Evolutionary conservation across 2,888 invertebrate species (phyloP).

Genomic region (Spisula subtruncata): DNA sequence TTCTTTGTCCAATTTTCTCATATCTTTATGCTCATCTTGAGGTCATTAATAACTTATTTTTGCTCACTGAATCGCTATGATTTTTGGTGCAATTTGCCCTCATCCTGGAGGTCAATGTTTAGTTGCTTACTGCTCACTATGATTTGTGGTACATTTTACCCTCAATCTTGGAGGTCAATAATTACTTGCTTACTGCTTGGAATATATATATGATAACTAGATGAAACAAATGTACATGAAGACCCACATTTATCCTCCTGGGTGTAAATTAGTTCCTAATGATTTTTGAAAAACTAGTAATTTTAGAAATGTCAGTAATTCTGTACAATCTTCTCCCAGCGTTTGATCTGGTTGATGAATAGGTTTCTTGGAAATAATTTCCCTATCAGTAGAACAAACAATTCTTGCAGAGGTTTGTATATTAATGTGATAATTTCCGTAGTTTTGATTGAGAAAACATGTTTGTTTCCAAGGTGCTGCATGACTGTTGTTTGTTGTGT

Average conservation of each 20-base stretch:
- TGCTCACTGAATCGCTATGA: no score
- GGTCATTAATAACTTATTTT: no score
- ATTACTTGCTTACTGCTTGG: no score
- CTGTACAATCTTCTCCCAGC: background rate
- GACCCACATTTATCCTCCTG: background rate
- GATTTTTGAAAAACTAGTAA: background rate
- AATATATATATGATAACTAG: background rate
- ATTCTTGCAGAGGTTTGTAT: background rate
- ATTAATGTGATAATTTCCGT: background rate
- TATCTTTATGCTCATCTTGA: no score
- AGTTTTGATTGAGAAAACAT: slow-evolving; percentile 7
- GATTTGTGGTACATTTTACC: no score
- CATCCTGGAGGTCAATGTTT: background rate
- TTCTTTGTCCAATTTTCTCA: no score
- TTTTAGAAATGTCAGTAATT: background rate
- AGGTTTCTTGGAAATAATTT: background rate
- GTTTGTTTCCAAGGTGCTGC: background rate
- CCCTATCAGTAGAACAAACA: background rate
- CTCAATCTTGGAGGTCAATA: no score
- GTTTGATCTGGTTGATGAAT: background rate
- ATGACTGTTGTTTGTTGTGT: background rate
- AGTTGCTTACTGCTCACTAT: no score
- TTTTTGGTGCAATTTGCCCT: background rate
- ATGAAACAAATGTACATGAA: background rate
- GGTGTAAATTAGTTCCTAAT: background rate